Percentiles rank a stretch among this genome's conserved stretches.
Evolutionary conservation across 2,888 invertebrate species (phyloP).

Genomic region (Agrilus biguttatus): DNA sequence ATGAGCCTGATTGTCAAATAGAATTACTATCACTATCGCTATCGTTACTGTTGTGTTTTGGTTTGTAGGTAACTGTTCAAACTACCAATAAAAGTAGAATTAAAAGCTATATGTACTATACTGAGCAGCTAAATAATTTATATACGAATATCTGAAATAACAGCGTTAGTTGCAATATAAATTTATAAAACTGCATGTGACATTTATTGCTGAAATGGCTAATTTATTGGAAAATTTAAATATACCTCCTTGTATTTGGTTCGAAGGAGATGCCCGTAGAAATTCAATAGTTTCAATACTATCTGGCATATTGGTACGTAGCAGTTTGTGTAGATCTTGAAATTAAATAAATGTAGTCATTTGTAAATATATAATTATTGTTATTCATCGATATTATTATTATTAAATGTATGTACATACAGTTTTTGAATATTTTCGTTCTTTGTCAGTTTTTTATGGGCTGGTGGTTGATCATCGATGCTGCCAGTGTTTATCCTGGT

Average conservation of each 20-base stretch:
- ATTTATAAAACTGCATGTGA: no score
- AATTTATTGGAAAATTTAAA: conserved; percentile 52
- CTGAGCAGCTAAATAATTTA: no score
- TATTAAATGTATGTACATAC: conserved; percentile 5
- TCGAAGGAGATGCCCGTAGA: conserved; percentile 71
- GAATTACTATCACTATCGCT: no score
- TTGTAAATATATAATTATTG: background rate
- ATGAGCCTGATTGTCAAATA: no score
- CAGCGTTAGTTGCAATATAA: no score
- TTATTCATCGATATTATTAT: conserved; percentile 5
- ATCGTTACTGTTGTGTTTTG: no score
- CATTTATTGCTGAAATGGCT: conserved; percentile 16
- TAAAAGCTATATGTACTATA: no score
- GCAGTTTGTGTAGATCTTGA: background rate
- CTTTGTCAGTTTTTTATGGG: conserved; percentile 74
- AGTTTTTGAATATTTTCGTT: background rate
- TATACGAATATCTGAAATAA: background rate
- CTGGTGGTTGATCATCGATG: conserved; percentile 98
- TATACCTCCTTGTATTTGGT: conserved; percentile 66
- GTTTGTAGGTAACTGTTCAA: no score
- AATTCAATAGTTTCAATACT: conserved; percentile 76
- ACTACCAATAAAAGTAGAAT: no score
- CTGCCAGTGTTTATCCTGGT: conserved; percentile 61
- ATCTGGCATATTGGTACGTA: conserved; percentile 71
- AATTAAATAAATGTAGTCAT: background rate